Base-by-base conservation (phyloP, 2,888 invertebrate genomes). In the Ypsolopha sequella region DNA sequence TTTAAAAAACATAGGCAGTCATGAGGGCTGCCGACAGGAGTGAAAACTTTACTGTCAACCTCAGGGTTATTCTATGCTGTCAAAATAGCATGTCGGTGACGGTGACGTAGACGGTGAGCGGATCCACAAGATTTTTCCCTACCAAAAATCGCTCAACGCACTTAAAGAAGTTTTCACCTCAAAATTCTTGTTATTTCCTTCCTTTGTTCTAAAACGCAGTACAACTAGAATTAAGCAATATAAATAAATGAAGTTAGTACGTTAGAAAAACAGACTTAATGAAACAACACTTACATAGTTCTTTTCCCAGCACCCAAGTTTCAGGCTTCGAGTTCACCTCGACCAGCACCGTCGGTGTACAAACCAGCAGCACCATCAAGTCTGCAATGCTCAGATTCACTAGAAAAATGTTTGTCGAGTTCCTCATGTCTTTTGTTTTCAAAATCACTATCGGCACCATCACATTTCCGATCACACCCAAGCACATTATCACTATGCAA, bases 361-460 rank as follows among this genome's bases (percentile, higher is more conserved):
- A 97, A 56, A 97, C 93, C 57, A 97, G 81, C 59, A 98, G 82
- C 62, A 97, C 96, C 88, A 96, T 92, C 62, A 97, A 85, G 80
- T 98, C 97, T 11, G 97, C 97, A 41, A 97, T 91, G 73, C 96
- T 96, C 68, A 97, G 87, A 80, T 97, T 97, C 77, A 97, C 94
- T 67, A 98, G 89, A 76, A 97, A 97, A 65, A 96, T 95, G 76
- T 97, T 97, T 55, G 97, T 97, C 51, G 97, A 96, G 70, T 96
- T 97, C 66, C 96, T 89, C 95, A 97, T 95, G 73, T 97, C 96
- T 73, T 95, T 95, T 50, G 95, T 95, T 74, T 94, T 93, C 68
- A 95, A 89, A 60, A 97, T 96, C 61, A 98, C 97, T 66, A 96
- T 91, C 38, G 96, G 96, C 69, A 97, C 97, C 92, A 97, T 94